Evolutionary conservation across 2,888 invertebrate species (phyloP).

Genomic region (Dexiosoma caninum): DNA sequence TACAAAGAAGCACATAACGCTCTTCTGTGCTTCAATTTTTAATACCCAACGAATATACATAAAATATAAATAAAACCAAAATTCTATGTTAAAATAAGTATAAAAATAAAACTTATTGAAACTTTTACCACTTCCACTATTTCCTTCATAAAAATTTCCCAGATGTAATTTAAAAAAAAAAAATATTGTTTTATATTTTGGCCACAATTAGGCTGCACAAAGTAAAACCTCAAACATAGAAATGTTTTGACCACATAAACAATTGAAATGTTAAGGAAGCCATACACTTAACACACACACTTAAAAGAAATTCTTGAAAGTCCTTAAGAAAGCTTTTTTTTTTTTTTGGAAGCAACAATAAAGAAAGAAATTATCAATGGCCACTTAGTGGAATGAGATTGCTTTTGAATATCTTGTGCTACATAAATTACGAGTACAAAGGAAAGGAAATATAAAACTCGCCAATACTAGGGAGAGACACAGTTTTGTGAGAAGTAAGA

Average conservation of each 20-base stretch:
- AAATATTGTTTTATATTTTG: conserved; percentile 6
- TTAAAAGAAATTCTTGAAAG: conserved; percentile 8
- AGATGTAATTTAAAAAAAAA: neutral
- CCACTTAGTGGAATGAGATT: conserved; percentile 17
- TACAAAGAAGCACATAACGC: neutral
- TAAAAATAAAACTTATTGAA: neutral
- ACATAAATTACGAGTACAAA: neutral
- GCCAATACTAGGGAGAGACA: neutral
- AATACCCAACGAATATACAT: neutral
- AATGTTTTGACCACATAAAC: neutral
- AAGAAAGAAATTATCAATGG: conserved; percentile 20
- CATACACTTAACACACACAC: conserved; percentile 26
- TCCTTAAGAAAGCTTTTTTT: conserved; percentile 3
- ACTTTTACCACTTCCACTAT: conserved; percentile 17
- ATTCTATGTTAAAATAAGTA: neutral
- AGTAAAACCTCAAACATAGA: neutral
- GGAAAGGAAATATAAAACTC: neutral
- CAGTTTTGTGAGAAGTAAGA: neutral
- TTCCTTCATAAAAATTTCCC: conserved; percentile 11
- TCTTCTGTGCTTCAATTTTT: neutral
- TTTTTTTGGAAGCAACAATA: conserved; percentile 1
- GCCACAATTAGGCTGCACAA: conserved; percentile 31
- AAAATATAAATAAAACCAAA: neutral
- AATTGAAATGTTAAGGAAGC: conserved; percentile 17
- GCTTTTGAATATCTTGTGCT: neutral